Conservation (phyloP, 2,113 vertebrate species). For the Emydocephalus ijimae region DNA sequence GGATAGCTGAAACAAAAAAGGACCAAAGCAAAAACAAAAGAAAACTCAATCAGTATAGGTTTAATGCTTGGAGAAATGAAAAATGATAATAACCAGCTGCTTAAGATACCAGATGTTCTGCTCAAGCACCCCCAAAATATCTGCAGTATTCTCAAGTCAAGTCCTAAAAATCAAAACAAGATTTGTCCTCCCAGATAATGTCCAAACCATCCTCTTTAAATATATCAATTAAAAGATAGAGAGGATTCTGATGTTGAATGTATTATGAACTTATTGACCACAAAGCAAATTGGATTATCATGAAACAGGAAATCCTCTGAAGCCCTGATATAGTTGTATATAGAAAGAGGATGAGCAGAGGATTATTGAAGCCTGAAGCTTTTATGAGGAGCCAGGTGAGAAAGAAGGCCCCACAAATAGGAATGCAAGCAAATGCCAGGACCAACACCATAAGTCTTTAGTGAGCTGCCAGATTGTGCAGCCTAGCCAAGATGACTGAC, state of each 20-base stretch:
- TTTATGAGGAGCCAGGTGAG: not conserved
- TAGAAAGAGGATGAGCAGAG: not conserved
- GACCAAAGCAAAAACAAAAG: constrained; percentile 6
- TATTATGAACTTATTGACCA: not conserved
- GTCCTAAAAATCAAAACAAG: not conserved
- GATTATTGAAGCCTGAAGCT: not conserved
- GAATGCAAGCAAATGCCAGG: not conserved
- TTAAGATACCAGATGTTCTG: not conserved
- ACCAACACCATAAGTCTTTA: not conserved
- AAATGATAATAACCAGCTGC: rapidly evolving
- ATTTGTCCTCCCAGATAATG: not conserved
- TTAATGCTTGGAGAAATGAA: not conserved
- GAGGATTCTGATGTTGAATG: not conserved
- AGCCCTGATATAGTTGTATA: not conserved
- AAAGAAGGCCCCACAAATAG: not conserved
- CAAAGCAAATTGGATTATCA: not conserved
- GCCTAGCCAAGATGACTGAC: not conserved
- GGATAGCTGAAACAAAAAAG: constrained; percentile 78
- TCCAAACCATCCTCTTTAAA: not conserved
- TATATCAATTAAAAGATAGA: not conserved
- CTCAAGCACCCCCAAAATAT: not conserved
- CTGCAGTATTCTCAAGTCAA: not conserved
- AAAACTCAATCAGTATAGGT: not conserved
- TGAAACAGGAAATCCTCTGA: not conserved
- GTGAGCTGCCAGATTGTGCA: not conserved